Conservation (phyloP, 1,140 invertebrate species). For the Drosophila melanogaster region Release_6_plus_ISO1_MT NT_033779.5:2358001-2358500, state of each 20-base stretch:
- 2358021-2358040: constrained; percentile 60
- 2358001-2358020: constrained; percentile 68
- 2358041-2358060: constrained; percentile 7
- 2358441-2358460: constrained; percentile 28
- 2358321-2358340: constrained; percentile 82
- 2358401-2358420: constrained; percentile 64
- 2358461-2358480: background rate
- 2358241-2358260: constrained; percentile 44
- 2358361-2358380: constrained; percentile 26
- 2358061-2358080: constrained; percentile 39
- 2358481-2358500: background rate
- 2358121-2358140: constrained; percentile 63
- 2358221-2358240: constrained; percentile 53
- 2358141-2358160: constrained; percentile 84
- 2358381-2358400: constrained; percentile 31
- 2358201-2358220: constrained; percentile 19
- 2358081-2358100: constrained; percentile 49
- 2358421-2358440: constrained; percentile 53
- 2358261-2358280: constrained; percentile 75
- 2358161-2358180: constrained; percentile 68
- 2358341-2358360: constrained; percentile 64
- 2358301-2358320: constrained; percentile 53
- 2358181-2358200: constrained; percentile 65
- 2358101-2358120: constrained; percentile 42
- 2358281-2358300: constrained; percentile 64